Conservation (phyloP, 2,888 invertebrate species). For the Sympetrum striolatum region DNA sequence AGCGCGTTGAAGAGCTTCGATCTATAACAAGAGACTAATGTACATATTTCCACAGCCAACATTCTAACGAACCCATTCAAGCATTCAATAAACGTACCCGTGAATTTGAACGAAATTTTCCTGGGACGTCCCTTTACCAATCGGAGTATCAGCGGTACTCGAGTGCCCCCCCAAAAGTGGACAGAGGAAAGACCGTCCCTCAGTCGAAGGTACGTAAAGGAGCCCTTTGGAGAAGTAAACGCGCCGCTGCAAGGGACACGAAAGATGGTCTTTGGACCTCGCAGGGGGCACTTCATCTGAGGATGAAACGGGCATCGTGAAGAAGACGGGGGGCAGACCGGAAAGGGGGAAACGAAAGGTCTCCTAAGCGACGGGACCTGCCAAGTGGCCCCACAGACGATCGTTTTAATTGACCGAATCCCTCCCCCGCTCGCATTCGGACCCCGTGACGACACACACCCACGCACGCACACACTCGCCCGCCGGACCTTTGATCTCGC, state of each 20-base stretch:
- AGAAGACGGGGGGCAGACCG: background rate
- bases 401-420: constrained; percentile 4
- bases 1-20: no score
- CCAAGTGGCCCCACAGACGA: background rate
- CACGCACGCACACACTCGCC: background rate
- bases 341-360: background rate
- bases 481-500: background rate
- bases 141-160: no score
- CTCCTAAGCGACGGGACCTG: background rate
- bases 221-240: no score
- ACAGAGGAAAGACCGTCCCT: background rate
- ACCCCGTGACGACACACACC: background rate
- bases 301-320: background rate
- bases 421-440: background rate
- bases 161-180: background rate
- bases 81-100: no score
- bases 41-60: no score
- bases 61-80: no score
- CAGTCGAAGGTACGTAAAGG: no score
- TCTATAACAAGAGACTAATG: no score
- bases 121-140: no score
- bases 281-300: constrained; percentile 3
- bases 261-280: background rate
- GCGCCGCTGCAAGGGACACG: background rate
- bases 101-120: no score